Percentiles rank a stretch among this genome's conserved stretches.
Evolutionary conservation across 2,797 vertebrate species (phyloP).

Genomic region (Capromys pilorides): DNA sequence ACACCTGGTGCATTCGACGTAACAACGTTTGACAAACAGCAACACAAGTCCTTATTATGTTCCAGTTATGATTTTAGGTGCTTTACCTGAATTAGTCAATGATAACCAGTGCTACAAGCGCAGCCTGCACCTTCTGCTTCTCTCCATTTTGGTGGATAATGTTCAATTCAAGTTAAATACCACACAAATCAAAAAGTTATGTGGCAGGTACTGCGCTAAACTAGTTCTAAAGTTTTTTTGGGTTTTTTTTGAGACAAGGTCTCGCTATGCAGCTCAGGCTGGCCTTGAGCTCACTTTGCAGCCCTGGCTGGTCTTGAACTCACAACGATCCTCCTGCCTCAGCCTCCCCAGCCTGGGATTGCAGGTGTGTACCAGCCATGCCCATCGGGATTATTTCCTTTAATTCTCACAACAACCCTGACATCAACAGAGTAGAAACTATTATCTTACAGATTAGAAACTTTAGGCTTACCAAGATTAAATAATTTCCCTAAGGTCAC

Average conservation of each 20-base stretch:
- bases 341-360: too few relatives aligned
- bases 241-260: too few relatives aligned
- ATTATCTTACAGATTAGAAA: slow-evolving; percentile 32
- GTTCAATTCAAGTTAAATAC: slow-evolving; percentile 5
- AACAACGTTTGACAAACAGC: background rate
- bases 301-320: too few relatives aligned
- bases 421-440: background rate
- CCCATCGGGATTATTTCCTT: slow-evolving; percentile 27
- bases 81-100: background rate
- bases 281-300: too few relatives aligned
- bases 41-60: background rate
- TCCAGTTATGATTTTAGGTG: background rate
- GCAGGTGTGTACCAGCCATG: too few relatives aligned
- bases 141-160: background rate
- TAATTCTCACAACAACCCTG: slow-evolving; percentile 27
- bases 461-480: slow-evolving; percentile 15
- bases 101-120: background rate
- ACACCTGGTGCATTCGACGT: background rate
- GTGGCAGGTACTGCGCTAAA: background rate
- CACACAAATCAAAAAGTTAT: background rate
- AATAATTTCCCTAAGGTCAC: slow-evolving; percentile 22
- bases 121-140: background rate
- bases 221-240: background rate
- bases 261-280: too few relatives aligned
- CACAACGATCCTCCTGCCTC: too few relatives aligned